phyloP scores from a whole-genome alignment of 2,797 vertebrate genomes.

The Amblyopsis hoosieri region DNA sequence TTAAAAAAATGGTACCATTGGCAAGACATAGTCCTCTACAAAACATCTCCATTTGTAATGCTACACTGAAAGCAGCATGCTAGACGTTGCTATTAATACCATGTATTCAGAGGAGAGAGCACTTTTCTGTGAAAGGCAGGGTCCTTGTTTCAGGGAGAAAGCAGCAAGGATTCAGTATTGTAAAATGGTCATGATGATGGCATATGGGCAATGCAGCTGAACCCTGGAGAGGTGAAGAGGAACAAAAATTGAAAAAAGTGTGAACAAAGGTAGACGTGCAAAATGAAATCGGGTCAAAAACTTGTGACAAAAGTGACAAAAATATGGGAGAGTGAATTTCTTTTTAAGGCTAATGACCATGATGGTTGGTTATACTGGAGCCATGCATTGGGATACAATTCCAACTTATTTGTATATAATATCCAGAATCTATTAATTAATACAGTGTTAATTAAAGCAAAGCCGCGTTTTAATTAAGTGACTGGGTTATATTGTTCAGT shows the following conservation, averaged over 20 bases:
- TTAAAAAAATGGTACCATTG: conserved; percentile 29
- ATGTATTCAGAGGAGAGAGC: conserved; percentile 37
- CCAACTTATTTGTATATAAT: conserved; percentile 23
- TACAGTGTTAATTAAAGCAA: not conserved
- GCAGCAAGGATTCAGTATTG: conserved; percentile 35
- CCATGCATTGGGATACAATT: conserved; percentile 3
- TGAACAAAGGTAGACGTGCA: conserved; percentile 18
- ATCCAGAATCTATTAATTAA: not conserved
- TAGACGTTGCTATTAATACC: conserved; percentile 52
- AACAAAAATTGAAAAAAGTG: conserved; percentile 14
- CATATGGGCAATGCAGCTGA: conserved; percentile 29
- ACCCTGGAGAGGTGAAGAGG: conserved; percentile 28
- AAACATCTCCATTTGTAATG: conserved; percentile 58
- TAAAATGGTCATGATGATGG: conserved; percentile 53
- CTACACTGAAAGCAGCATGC: conserved; percentile 37
- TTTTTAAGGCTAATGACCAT: conserved; percentile 5
- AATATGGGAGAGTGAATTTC: conserved; percentile 13
- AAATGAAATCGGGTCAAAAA: conserved; percentile 16
- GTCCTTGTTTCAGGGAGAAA: conserved; percentile 27
- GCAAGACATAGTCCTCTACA: conserved; percentile 35
- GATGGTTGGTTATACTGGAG: not conserved
- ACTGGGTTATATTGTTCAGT: not conserved
- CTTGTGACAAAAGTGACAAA: conserved; percentile 24
- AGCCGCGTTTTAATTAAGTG: not conserved
- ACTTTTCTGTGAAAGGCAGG: conserved; percentile 48